Evolutionary conservation across 1,140 invertebrate genomes (phyloP).

Genomic region (Aphaenogaster floridana): DNA sequence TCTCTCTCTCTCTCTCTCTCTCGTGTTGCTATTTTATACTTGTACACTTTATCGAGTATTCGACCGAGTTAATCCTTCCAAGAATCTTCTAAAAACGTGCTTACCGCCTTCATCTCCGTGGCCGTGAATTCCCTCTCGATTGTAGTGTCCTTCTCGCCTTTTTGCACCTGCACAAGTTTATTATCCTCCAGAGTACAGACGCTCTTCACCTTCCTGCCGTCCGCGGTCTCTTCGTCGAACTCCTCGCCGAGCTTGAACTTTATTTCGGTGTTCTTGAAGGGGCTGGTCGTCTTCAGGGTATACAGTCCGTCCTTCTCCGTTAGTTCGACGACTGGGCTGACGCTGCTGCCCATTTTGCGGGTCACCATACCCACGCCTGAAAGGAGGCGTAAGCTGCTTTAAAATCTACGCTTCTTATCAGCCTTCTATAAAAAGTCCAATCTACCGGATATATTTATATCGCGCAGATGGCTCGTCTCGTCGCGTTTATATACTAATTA

Average conservation of each 20-base stretch:
- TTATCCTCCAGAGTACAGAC: slow-evolving; percentile 90
- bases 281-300: slow-evolving; percentile 92
- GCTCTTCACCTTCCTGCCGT: slow-evolving; percentile 94
- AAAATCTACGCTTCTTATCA: not conserved
- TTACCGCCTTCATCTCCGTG: slow-evolving; percentile 91
- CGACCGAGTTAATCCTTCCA: not conserved
- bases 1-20: too few relatives aligned
- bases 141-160: slow-evolving; percentile 88
- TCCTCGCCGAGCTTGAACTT: slow-evolving; percentile 94
- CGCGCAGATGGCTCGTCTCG: not conserved
- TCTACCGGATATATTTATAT: not conserved
- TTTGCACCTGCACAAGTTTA: slow-evolving; percentile 91
- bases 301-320: slow-evolving; percentile 90
- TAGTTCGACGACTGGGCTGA: slow-evolving; percentile 92
- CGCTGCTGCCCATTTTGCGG: slow-evolving; percentile 91
- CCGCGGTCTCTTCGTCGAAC: slow-evolving; percentile 95
- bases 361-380: slow-evolving; percentile 92
- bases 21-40: too few relatives aligned
- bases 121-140: slow-evolving; percentile 90
- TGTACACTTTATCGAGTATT: too few relatives aligned
- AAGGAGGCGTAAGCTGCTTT: slow-evolving; percentile 70
- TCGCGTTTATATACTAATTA: not conserved
- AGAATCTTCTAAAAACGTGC: slow-evolving; percentile 57
- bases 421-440: not conserved
- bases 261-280: slow-evolving; percentile 93